Base-by-base conservation (phyloP, 2,888 invertebrate genomes). In the Ormyrus labotus region DNA sequence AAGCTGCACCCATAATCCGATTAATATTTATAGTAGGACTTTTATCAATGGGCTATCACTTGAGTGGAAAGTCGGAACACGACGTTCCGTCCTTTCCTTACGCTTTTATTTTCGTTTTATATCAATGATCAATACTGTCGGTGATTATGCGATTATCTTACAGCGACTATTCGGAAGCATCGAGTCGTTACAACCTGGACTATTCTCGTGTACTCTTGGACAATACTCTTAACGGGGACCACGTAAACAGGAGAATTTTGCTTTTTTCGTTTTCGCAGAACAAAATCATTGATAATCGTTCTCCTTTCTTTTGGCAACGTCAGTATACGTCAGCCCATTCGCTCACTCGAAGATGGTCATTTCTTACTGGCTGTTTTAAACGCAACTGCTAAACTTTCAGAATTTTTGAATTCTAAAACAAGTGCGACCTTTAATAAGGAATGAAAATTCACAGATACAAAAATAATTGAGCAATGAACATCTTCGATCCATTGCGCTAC, bases 141-240 rank as follows among this genome's bases (percentile, higher is more conserved):
- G 75, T 78, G 65, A 81, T 78, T 74, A 81, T 79, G 67, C 68
- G 55, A 72, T 34, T 74, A 71, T 82, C 75, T 81, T 78, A 81
- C 78, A 81, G 74, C 81, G 69, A 79, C 70, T 81, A 83, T 79
- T 34, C 79, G 81, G 83, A 83, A 82, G 82, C 81, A 83, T 80
- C 71, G 65, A 80, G 55, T 55, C 58, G 64, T 80, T 70, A 47
- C 60, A 53, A 70, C 61, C 67, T 75, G 70, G 61, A 63, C 61
- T 70, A 65, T 5, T 68, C 51, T 11, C 64, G 19, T 57, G 34
- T 48, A 55, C 11, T 61, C 57, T 47, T 19, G 19, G 48, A 51
- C 63, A 69, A 34, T 34, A 34, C 11, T 69, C 47, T 53, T 13
- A 55, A 61, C 61, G 51, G 13, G 58, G 55, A 67, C 5, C 34